Conservation (phyloP, 2,888 invertebrate genomes). For the Pseudococcus viburni region DNA sequence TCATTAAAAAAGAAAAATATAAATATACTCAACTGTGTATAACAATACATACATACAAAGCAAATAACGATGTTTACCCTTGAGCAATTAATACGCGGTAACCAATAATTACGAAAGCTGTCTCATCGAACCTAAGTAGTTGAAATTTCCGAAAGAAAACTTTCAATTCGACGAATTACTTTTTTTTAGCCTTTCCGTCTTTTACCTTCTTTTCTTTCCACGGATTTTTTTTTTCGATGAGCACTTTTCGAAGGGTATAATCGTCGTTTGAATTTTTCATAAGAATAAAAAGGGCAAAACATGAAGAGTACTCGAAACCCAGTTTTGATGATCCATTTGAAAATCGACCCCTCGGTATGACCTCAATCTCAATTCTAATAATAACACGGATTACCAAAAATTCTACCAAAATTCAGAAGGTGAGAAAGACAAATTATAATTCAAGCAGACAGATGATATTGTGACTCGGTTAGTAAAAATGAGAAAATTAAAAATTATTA, state of each 20-base stretch:
- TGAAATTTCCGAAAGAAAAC: not conserved
- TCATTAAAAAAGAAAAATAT: conserved; percentile 34
- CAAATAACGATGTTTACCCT: conserved; percentile 29
- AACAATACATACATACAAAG: not conserved
- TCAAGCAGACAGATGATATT: too few species aligned
- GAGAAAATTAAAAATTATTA: too few species aligned
- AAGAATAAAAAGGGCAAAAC: not conserved
- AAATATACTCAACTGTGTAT: not conserved
- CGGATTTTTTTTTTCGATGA: not conserved
- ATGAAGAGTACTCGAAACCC: not conserved
- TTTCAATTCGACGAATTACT: conserved; percentile 18
- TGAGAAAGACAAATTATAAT: too few species aligned
- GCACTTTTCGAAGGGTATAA: conserved; percentile 1
- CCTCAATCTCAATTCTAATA: not conserved
- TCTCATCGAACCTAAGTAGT: not conserved
- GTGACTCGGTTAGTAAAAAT: too few species aligned
- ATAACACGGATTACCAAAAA: not conserved
- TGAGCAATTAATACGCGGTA: conserved; percentile 29
- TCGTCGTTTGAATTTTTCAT: conserved; percentile 1
- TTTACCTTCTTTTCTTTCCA: not conserved
- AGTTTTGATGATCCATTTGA: not conserved
- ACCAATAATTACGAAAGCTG: conserved; percentile 19
- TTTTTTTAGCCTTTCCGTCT: not conserved
- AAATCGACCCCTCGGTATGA: not conserved
- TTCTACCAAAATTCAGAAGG: too few species aligned